Evolutionary conservation across 2,113 vertebrate genomes (phyloP), one percentile per base, ranked within the genome.

Genomic region (Cottus gobio): DNA sequence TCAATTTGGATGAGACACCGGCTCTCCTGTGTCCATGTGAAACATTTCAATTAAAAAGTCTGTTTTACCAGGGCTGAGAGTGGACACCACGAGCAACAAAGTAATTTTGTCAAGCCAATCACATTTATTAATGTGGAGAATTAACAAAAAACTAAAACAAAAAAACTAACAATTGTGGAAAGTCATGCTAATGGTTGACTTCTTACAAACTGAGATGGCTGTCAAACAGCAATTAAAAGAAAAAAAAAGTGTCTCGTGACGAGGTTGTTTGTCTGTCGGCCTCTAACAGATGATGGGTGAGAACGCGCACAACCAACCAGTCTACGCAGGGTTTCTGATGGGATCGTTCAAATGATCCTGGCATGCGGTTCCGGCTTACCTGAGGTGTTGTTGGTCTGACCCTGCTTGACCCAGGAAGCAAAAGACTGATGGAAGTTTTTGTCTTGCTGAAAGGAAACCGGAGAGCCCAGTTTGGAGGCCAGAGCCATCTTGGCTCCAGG

Each of bases 351-450:
- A 16, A 57, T 22, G 11, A 15, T 52, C 15, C 39, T 36, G 3
- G 1, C 67, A 39, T 1, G 1, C 8, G 3, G 20, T 20, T 20
- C 16, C 11, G 63, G 34, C 93, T 91, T 92, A 98, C 98, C 98
- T 95, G 97, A 86, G 87, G 73, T 66, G 79, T 58, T 87, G 80
- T 91, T 97, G 73, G 92, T 95, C 52, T 99, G 98, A 91, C 98
- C 98, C 95, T 99, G 97, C 80, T 98, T 99, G 91, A 99, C 97
- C 98, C 98, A 99, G 2, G 98, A 97, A 31, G 98, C 97, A 86
- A 99, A 99, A 3, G 97, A 98, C 46, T 99, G 98, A 42, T 99
- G 98, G 91, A 99, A 99, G 93, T 97, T 99, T 93, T 99, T 99
- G 95, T 97, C 97, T 85, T 97, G 97, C 81, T 99, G 97, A 95